Conservation (phyloP, 1,140 invertebrate genomes). For the Bombus pascuorum region DNA sequence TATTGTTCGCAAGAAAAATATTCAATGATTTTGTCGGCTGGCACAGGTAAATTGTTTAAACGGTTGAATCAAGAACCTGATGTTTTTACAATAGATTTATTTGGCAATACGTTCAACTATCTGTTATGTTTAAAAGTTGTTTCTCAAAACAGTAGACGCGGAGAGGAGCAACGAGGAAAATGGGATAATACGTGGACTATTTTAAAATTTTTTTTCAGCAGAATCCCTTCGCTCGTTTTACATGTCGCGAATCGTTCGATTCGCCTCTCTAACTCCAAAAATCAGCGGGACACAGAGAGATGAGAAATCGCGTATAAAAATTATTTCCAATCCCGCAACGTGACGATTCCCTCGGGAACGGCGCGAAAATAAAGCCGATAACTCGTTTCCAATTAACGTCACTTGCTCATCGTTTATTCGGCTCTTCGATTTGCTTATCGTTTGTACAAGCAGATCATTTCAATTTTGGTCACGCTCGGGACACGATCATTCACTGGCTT, state of each 20-base stretch:
- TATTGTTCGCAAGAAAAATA: conserved; percentile 10
- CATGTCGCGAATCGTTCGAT: not conserved
- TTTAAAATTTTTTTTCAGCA: not conserved
- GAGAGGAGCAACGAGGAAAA: too few relatives aligned
- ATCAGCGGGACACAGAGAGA: not conserved
- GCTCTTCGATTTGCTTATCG: conserved; percentile 52
- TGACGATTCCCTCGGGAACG: not conserved
- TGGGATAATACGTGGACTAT: not conserved
- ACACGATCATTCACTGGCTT: conserved; percentile 22
- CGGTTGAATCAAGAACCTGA: not conserved
- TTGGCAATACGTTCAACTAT: not conserved
- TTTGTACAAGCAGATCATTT: conserved; percentile 48
- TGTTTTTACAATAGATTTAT: conserved; percentile 38
- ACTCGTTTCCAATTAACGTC: conserved; percentile 57
- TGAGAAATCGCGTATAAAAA: conserved; percentile 13
- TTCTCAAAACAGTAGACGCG: not conserved
- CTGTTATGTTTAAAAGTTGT: conserved; percentile 5
- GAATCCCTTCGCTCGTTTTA: not conserved
- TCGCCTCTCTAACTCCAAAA: too few relatives aligned
- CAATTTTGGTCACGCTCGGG: conserved; percentile 38
- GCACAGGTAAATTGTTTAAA: conserved; percentile 20
- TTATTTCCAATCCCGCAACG: not conserved
- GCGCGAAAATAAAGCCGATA: conserved; percentile 38
- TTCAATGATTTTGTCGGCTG: not conserved
- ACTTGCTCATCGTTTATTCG: conserved; percentile 25